Base-by-base conservation (phyloP, 2,113 vertebrate species). In the Colossoma macropomum region DNA sequence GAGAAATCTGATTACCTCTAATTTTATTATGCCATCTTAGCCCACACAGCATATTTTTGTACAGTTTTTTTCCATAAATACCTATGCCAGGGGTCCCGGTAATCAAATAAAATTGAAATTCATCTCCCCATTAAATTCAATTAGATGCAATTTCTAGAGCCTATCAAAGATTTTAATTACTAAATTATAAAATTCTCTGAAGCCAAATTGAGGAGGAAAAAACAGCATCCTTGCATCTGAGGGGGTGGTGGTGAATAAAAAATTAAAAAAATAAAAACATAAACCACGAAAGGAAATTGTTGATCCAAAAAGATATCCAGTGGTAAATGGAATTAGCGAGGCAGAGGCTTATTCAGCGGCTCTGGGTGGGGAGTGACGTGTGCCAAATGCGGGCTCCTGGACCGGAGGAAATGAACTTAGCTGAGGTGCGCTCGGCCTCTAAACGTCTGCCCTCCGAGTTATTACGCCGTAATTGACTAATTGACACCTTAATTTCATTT, bases 131-230 rank as follows among this genome's bases (percentile, higher is more conserved):
- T 99, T 99, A 98, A 99, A 99, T 98, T 98, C 96, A 99, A 99
- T 99, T 99, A 99, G 96, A 93, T 92, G 96, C 97, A 98, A 99
- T 99, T 99, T 98, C 97, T 97, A 98, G 98, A 99, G 97, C 97
- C 97, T 99, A 99, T 98, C 97, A 98, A 97, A 99, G 97, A 99
- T 99, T 99, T 99, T 98, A 99, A 99, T 99, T 99, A 99, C 98
- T 99, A 99, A 98, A 99, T 99, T 98, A 99, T 99, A 97, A 97
- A 98, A 99, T 97, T 99, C 97, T 99, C 97, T 95, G 96, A 97
- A 96, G 97, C 96, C 97, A 97, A 98, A 99, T 97, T 97, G 96
- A 96, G 97, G 96, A 93, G 89, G 96, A 96, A 98, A 98, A 98
- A 96, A 95, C 93, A 89, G 94, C 96, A 97, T 96, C 96, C 95